Evolutionary conservation across 2,797 vertebrate species (phyloP).

Genomic region (Alauda arvensis): DNA sequence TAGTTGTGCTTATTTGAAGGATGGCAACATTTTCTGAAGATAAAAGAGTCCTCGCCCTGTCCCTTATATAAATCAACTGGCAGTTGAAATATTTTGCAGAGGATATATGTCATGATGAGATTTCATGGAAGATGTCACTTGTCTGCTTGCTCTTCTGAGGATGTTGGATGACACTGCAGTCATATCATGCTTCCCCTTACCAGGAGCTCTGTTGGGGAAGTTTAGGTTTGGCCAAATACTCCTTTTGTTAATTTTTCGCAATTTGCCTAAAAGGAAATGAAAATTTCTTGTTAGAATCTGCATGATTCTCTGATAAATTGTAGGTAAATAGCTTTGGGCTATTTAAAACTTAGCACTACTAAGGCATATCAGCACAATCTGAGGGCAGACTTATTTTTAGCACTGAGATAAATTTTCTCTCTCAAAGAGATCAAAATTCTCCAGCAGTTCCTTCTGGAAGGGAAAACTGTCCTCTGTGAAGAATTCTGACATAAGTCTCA

Average conservation of each 20-base stretch:
- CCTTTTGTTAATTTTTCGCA: background rate
- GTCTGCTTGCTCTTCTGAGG: background rate
- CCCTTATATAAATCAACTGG: background rate
- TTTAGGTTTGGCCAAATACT: background rate
- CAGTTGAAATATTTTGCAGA: background rate
- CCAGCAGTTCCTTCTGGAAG: background rate
- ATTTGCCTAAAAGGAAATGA: background rate
- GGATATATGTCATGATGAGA: background rate
- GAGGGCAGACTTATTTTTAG: background rate
- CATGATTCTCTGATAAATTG: background rate
- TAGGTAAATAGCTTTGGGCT: background rate
- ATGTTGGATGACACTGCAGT: background rate
- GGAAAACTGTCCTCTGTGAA: background rate
- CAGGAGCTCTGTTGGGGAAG: background rate
- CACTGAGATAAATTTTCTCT: background rate
- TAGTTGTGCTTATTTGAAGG: background rate
- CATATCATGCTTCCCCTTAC: background rate
- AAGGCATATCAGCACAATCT: background rate
- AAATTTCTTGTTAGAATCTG: background rate
- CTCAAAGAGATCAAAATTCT: background rate
- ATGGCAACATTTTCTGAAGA: background rate
- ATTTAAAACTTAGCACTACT: background rate
- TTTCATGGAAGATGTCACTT: background rate
- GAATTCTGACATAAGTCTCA: background rate
- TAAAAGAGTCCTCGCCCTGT: background rate